Conservation (phyloP, 2,113 vertebrate genomes). For the Ramphastos sulfuratus region DNA sequence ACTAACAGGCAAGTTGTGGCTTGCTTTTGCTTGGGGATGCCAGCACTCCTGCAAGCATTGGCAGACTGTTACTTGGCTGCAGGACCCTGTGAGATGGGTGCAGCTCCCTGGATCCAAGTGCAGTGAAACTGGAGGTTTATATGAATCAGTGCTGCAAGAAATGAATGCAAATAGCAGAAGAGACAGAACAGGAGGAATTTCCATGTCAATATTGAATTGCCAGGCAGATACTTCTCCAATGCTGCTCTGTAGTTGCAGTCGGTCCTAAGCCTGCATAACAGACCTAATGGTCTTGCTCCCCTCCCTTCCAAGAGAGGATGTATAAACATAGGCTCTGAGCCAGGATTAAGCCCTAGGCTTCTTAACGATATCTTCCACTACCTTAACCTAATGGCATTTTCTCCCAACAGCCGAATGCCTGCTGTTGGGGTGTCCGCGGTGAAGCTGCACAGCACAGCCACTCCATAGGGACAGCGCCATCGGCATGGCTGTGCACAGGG, state of each 20-base stretch:
- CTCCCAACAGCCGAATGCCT: fast-evolving
- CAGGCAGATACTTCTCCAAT: not conserved
- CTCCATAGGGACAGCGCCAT: fast-evolving
- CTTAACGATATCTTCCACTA: not conserved
- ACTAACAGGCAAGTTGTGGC: not conserved
- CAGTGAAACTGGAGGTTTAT: not conserved
- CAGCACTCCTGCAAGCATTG: not conserved
- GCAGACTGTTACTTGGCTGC: not conserved
- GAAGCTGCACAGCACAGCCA: not conserved
- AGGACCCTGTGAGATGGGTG: not conserved
- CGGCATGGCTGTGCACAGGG: fast-evolving
- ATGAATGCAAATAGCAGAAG: not conserved
- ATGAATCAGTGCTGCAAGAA: not conserved
- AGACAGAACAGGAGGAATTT: not conserved
- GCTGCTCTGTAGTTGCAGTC: not conserved
- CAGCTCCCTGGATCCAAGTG: not conserved
- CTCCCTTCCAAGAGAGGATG: not conserved
- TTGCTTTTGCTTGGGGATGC: not conserved
- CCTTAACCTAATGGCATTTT: not conserved
- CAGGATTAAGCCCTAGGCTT: not conserved
- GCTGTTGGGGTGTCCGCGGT: fast-evolving
- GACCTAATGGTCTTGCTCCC: not conserved
- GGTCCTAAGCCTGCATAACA: not conserved
- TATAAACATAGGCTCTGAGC: not conserved
- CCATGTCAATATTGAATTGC: not conserved